Evolutionary conservation across 30 jellyfish, hydroid and myxozoan genomes (phyloP).

Genomic region (Cassiopea andromeda): DNA sequence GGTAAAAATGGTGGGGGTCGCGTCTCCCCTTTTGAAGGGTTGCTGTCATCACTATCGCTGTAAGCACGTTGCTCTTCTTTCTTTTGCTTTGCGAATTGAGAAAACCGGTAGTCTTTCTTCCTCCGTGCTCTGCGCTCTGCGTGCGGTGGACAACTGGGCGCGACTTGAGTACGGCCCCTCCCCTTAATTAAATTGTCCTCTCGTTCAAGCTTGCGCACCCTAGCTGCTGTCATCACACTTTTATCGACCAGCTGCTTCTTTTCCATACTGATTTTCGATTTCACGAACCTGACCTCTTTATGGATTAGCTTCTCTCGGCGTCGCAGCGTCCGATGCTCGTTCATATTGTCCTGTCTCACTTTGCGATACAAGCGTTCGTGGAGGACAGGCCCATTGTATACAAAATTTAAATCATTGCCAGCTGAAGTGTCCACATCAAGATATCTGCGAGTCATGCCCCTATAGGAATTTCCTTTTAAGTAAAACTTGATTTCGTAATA

Average conservation of each 20-base stretch:
- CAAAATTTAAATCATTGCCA: slow-evolving; percentile 7
- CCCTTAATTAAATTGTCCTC: slow-evolving; percentile 61
- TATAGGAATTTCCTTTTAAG: too few species aligned
- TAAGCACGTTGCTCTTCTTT: neutral
- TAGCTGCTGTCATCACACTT: slow-evolving; percentile 56
- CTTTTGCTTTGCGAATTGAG: slow-evolving; percentile 15
- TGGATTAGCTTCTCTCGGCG: slow-evolving; percentile 61
- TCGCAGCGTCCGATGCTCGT: slow-evolving; percentile 39
- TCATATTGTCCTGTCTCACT: slow-evolving; percentile 62
- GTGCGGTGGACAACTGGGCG: slow-evolving; percentile 68
- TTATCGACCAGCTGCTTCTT: slow-evolving; percentile 59
- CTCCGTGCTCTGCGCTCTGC: slow-evolving; percentile 51
- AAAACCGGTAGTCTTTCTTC: slow-evolving; percentile 13
- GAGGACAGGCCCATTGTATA: slow-evolving; percentile 50
- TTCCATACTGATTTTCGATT: slow-evolving; percentile 67
- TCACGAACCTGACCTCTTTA: slow-evolving; percentile 57
- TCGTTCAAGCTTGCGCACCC: slow-evolving; percentile 58
- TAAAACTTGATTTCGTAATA: too few species aligned
- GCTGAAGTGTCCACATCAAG: neutral
- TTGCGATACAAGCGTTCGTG: slow-evolving; percentile 62
- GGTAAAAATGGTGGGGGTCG: slow-evolving; percentile 71
- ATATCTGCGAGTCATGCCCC: slow-evolving; percentile 2
- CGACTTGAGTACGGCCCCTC: slow-evolving; percentile 28
- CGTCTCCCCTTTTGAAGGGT: neutral
- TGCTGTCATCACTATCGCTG: slow-evolving; percentile 42